A percentile compares a stretch with the other conserved stretches of the same genome.
These are phyloP conservation scores for Bimastos eiseni DNA, from an alignment of 2,888 invertebrate genomes.

Conservation along the genomic window DNA sequence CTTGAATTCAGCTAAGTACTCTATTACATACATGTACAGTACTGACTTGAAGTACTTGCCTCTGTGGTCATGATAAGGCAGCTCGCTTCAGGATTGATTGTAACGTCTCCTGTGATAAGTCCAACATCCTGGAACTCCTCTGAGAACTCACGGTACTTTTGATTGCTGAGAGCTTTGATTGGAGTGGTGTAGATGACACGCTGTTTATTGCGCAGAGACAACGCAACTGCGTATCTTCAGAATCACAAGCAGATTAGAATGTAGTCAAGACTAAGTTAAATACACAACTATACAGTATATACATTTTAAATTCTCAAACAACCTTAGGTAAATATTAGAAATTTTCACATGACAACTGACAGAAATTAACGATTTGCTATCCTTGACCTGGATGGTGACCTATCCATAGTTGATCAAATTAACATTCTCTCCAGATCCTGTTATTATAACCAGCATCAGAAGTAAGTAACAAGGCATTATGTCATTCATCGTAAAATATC, in stretches of 20 bases:
- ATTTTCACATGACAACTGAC: no score
- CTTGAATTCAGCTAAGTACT: not conserved
- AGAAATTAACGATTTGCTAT: not conserved
- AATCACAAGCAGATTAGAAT: constrained; percentile 2
- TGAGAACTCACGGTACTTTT: constrained; percentile 95
- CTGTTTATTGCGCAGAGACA: constrained; percentile 89
- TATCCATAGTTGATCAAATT: not conserved
- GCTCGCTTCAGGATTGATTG: constrained; percentile 95
- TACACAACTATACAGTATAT: not conserved
- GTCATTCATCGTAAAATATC: not conserved
- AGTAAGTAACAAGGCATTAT: not conserved
- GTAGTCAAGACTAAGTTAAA: not conserved
- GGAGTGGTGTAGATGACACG: constrained; percentile 99
- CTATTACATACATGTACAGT: not conserved
- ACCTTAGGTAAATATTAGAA: not conserved
- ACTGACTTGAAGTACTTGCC: constrained; percentile 44
- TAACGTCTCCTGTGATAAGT: constrained; percentile 96
- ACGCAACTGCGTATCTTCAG: constrained; percentile 83
- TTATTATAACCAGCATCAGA: not conserved
- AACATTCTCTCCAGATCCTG: not conserved
- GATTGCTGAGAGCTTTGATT: constrained; percentile 97
- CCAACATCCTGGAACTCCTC: constrained; percentile 97
- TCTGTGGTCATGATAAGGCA: constrained; percentile 99
- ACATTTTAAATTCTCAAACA: not conserved
- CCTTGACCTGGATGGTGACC: not conserved